Evolutionary conservation across 2,797 vertebrate species (phyloP).

Genomic region (Spinibarbus caldwelli): DNA sequence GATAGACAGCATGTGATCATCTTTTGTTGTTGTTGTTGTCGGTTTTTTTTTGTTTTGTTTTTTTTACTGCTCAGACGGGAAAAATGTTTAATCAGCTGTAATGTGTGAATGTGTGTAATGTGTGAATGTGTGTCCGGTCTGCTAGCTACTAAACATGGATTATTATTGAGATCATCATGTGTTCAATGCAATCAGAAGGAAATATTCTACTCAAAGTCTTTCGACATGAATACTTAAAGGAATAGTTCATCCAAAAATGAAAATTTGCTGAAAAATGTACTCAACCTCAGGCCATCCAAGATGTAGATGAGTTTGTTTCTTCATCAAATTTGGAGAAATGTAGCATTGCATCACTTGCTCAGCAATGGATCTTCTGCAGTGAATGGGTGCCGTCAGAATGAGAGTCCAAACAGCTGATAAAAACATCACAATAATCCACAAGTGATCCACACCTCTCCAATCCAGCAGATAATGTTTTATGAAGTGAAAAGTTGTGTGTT

Average conservation of each 20-base stretch:
- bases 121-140: not conserved
- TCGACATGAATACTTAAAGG: not conserved
- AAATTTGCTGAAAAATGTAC: not conserved
- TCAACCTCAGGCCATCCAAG: not conserved
- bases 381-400: not conserved
- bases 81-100: conserved; percentile 24
- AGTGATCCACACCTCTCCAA: not conserved
- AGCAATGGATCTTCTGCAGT: too few relatives aligned
- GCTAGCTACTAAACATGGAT: not conserved
- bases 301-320: not conserved
- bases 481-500: not conserved
- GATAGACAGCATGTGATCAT: conserved; percentile 41
- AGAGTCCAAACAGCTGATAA: not conserved
- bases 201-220: not conserved
- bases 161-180: conserved; percentile 1
- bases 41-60: not conserved
- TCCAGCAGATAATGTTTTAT: not conserved
- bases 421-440: not conserved
- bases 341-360: too few relatives aligned
- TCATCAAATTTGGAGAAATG: not conserved
- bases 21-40: not conserved
- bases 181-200: not conserved
- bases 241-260: not conserved
- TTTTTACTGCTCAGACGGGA: not conserved
- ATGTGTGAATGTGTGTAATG: not conserved